Base-by-base conservation (phyloP, 2,797 vertebrate species). In the Picus viridis region DNA sequence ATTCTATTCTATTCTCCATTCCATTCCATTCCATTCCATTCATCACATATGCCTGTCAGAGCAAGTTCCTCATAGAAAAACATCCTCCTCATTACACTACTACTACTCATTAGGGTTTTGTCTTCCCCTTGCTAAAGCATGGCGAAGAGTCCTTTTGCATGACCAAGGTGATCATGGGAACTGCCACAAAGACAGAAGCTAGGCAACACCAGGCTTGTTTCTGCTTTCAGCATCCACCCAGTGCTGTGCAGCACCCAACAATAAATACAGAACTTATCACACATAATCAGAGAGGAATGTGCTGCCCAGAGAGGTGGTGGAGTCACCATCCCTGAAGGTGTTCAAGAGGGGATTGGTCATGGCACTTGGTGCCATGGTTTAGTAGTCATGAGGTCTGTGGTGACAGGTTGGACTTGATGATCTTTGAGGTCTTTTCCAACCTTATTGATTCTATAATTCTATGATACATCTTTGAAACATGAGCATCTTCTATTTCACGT, bases 131-230 rank as follows among this genome's bases (percentile, higher is more conserved):
- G 7, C 14, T 49, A 64, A 68, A 85, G 51, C 20, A 20, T 1
- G 2, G 15, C 0, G 3, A 56, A 53, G 0, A 3, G 9, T n/a
- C 27, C 32, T 68, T 16, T 53, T 5, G 0, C 20, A 18, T 41
- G 22, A 71, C 36, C 30, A 47, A 32, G 20, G n/a, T 10, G 54
- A 27, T 6, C 24, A 14, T 15, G 16, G 54, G 22, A 79, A 53
- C 16, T 13, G 7, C 9, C 17, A 23, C 20, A 30, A 20, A n/a
- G 15, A 17, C 45, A 61, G 27, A 43, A 10, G 14, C 36, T 34
- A 20, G 43, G 30, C 32, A 36, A 29, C 15, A 71, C 19, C 43
- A 53, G 10, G 14, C 15, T 24, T 72, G 26, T 51, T 86, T 24
- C 26, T 72, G 24, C 32, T 64, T 72, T 56, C 39, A 39, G 4